phyloP scores from a whole-genome alignment of 2,113 vertebrate species.

The Tragelaphus scriptus region DNA sequence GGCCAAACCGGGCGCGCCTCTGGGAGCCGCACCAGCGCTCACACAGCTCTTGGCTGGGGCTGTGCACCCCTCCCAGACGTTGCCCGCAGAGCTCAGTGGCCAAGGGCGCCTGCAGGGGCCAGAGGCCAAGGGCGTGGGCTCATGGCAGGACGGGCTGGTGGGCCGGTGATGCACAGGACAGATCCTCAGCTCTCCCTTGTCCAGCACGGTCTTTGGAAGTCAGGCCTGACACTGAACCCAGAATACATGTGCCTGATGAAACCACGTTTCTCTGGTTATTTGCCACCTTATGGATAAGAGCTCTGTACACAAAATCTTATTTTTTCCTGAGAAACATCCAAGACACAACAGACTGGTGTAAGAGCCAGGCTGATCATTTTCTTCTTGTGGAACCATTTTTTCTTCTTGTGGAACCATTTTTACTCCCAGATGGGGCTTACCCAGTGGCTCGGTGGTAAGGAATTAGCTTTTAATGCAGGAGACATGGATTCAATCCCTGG shows the following conservation, averaged over 20 bases:
- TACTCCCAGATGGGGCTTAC: neutral
- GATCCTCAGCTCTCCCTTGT: neutral
- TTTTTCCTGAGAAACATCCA: neutral
- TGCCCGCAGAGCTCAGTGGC: neutral
- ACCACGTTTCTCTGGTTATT: neutral
- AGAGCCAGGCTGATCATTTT: neutral
- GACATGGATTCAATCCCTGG: neutral
- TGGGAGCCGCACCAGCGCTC: constrained; percentile 57
- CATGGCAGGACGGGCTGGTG: neutral
- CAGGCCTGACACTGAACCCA: neutral
- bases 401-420: neutral
- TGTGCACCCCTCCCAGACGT: constrained; percentile 33
- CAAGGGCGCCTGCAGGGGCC: neutral
- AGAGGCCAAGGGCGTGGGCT: constrained; percentile 26
- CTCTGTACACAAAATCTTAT: neutral
- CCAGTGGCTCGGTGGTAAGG: neutral
- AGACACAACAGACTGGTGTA: neutral
- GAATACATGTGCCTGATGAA: neutral
- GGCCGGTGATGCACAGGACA: neutral
- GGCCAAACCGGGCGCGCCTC: constrained; percentile 30
- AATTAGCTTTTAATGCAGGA: neutral
- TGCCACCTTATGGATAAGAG: neutral
- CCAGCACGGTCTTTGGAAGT: neutral
- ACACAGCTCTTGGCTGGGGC: constrained; percentile 42
- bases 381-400: neutral